Percentiles rank a stretch among this genome's conserved stretches.
Evolutionary conservation across 2,113 vertebrate genomes (phyloP).

Genomic region (Verasper variegatus): DNA sequence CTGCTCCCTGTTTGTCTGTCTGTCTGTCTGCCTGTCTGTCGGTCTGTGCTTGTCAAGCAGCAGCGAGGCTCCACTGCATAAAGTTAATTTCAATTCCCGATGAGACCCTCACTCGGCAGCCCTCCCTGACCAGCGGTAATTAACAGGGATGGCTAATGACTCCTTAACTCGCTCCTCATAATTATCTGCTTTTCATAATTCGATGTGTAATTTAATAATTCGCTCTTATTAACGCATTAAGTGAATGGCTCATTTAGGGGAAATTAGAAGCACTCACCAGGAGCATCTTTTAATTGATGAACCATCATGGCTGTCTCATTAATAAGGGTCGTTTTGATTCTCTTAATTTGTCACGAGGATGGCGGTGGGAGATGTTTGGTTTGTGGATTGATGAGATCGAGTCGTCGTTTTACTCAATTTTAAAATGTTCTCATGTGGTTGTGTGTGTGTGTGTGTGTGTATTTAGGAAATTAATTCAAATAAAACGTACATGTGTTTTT

Average conservation of each 20-base stretch:
- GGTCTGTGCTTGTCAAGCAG: slow-evolving; percentile 79
- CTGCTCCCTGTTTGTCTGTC: slow-evolving; percentile 26
- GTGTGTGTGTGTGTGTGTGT: too few relatives aligned
- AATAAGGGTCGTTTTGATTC: slow-evolving; percentile 75
- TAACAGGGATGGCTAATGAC: slow-evolving; percentile 99
- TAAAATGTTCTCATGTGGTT: not conserved
- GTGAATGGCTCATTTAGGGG: slow-evolving; percentile 91
- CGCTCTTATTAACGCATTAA: slow-evolving; percentile 93
- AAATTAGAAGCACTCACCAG: slow-evolving; percentile 80
- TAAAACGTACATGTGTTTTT: not conserved
- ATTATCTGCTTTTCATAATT: slow-evolving; percentile 99
- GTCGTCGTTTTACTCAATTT: slow-evolving; percentile 16
- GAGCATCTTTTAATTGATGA: slow-evolving; percentile 84
- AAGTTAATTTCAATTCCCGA: slow-evolving; percentile 97
- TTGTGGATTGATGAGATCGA: slow-evolving; percentile 33
- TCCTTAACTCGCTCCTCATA: slow-evolving; percentile 97
- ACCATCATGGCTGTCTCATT: slow-evolving; percentile 77
- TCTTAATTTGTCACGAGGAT: slow-evolving; percentile 71
- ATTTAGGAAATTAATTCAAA: not conserved
- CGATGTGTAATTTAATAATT: slow-evolving; percentile 99
- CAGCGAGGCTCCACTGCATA: slow-evolving; percentile 85
- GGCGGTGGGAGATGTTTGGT: slow-evolving; percentile 44
- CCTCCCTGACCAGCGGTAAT: slow-evolving; percentile 98
- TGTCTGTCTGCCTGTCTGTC: slow-evolving; percentile 27
- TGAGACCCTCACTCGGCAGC: slow-evolving; percentile 89